These are phyloP conservation scores for Sphinx pinastri DNA, from an alignment of 2,888 invertebrate genomes.

Conservation along the genomic window DNA sequence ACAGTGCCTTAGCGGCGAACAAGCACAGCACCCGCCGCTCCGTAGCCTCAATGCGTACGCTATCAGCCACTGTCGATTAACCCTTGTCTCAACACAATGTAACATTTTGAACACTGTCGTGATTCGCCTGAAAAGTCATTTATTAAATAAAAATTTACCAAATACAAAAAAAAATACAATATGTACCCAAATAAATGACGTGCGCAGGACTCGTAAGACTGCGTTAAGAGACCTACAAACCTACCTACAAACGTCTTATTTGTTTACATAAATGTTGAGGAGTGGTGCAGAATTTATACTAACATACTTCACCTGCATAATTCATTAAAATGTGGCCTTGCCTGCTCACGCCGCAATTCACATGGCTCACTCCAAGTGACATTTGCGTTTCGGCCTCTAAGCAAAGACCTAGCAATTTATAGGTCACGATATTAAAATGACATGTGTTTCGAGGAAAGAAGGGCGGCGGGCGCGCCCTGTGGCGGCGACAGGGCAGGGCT, in stretches of 20 bases:
- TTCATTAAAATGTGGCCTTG: not conserved
- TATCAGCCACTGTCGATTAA: too few relatives aligned
- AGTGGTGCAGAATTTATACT: too few relatives aligned
- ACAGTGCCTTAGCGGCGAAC: slow-evolving; percentile 68
- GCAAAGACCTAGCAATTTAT: slow-evolving; percentile 16
- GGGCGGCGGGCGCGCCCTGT: slow-evolving; percentile 50
- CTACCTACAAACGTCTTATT: too few relatives aligned
- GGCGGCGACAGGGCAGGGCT: slow-evolving; percentile 59
- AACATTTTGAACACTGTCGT: too few relatives aligned
- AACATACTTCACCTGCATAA: not conserved
- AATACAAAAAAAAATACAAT: too few relatives aligned
- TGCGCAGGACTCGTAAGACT: too few relatives aligned
- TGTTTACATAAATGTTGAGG: too few relatives aligned
- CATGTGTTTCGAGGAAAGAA: slow-evolving; percentile 27
- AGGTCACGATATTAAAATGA: slow-evolving; percentile 18
- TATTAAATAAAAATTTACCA: too few relatives aligned
- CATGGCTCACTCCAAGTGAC: not conserved
- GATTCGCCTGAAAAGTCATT: too few relatives aligned
- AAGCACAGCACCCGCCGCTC: slow-evolving; percentile 39
- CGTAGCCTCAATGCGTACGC: not conserved
- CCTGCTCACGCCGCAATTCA: not conserved
- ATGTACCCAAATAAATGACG: too few relatives aligned
- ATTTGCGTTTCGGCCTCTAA: slow-evolving; percentile 9
- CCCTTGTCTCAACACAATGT: not conserved
- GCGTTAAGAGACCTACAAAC: too few relatives aligned